Evolutionary conservation across 2,113 vertebrate species (phyloP).

Genomic region (Alethe diademata): DNA sequence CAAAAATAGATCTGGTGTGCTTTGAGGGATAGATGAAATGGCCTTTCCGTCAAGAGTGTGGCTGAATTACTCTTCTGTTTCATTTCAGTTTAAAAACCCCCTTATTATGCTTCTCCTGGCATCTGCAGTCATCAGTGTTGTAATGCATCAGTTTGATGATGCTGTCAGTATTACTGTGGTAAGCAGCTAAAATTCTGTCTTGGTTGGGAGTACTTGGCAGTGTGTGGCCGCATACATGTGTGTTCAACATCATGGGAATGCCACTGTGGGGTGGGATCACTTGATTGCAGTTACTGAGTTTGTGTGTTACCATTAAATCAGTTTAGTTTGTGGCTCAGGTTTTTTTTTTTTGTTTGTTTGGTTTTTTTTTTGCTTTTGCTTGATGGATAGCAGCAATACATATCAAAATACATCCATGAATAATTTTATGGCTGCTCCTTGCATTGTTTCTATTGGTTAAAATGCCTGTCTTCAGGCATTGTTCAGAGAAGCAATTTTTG

Average conservation of each 20-base stretch:
- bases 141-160: constrained; percentile 98
- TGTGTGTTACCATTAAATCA: not conserved
- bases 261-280: not conserved
- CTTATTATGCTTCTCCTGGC: constrained; percentile 96
- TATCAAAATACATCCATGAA: not conserved
- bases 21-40: not conserved
- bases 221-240: not conserved
- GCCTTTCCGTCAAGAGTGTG: not conserved
- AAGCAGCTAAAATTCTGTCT: constrained; percentile 38
- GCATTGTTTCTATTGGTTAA: not conserved
- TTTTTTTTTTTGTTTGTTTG: not conserved
- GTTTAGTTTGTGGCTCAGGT: not conserved
- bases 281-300: not conserved
- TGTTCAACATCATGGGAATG: not conserved
- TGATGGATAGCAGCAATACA: not conserved
- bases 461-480: not conserved
- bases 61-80: constrained; percentile 56
- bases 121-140: constrained; percentile 94
- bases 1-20: not conserved
- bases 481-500: not conserved
- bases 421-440: not conserved
- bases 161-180: constrained; percentile 99
- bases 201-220: not conserved
- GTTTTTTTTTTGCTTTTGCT: not conserved
- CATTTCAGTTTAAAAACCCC: constrained; percentile 94